These are phyloP conservation scores for Camponotus floridanus DNA, from an alignment of 1,140 invertebrate genomes.

Conservation along the genomic window DNA sequence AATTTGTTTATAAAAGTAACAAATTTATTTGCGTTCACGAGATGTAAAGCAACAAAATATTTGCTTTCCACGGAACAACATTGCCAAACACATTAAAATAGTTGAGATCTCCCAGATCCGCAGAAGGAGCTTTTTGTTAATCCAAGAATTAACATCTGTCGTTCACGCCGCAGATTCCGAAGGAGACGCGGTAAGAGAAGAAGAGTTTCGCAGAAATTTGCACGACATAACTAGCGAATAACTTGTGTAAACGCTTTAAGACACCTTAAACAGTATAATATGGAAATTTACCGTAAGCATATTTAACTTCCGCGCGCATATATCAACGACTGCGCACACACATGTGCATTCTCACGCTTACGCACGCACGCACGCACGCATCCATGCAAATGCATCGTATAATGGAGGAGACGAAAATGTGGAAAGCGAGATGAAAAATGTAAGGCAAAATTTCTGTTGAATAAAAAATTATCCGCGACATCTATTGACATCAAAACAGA, in stretches of 20 bases:
- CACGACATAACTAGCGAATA: slow-evolving; percentile 33
- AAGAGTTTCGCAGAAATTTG: slow-evolving; percentile 40
- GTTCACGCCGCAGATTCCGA: background rate
- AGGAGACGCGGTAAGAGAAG: background rate
- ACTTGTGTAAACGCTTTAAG: slow-evolving; percentile 45
- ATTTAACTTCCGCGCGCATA: slow-evolving; percentile 37
- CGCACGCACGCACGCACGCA: background rate
- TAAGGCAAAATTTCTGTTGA: too few relatives aligned
- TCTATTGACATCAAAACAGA: too few relatives aligned
- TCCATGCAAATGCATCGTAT: background rate
- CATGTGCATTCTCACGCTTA: background rate
- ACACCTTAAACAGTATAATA: slow-evolving; percentile 27
- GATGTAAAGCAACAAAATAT: background rate
- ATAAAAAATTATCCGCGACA: too few relatives aligned
- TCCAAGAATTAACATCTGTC: slow-evolving; percentile 25
- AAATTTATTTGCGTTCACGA: background rate
- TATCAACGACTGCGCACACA: slow-evolving; percentile 13
- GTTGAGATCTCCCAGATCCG: background rate
- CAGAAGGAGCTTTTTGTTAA: slow-evolving; percentile 12
- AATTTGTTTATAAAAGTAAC: too few relatives aligned
- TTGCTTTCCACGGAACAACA: background rate
- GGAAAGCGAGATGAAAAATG: too few relatives aligned
- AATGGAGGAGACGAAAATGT: too few relatives aligned
- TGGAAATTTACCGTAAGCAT: slow-evolving; percentile 41
- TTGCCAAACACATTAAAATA: background rate